phyloP scores from a whole-genome alignment of 2,888 invertebrate genomes.

The Leptopterna dolabrata region DNA sequence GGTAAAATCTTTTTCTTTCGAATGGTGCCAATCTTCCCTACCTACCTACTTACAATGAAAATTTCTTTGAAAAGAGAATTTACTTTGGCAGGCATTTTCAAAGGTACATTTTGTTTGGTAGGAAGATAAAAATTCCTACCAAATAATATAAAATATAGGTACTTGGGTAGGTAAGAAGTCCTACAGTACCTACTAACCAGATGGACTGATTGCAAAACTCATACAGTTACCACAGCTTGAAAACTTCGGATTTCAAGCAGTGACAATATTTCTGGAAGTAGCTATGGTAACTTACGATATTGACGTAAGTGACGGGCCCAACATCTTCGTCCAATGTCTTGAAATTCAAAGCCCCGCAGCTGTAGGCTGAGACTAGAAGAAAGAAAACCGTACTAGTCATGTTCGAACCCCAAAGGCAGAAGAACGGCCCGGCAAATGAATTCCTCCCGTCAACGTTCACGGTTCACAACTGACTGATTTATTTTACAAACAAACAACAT shows the following conservation, averaged over 20 bases:
- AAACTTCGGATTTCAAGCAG: too few relatives aligned
- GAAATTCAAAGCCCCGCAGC: slow-evolving; percentile 18
- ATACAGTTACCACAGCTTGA: neutral
- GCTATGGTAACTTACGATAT: slow-evolving; percentile 13
- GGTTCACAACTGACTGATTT: neutral
- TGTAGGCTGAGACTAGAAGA: neutral
- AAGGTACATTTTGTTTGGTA: too few relatives aligned
- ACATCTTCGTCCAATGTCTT: slow-evolving; percentile 36
- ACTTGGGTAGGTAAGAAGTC: neutral
- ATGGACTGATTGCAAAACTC: neutral
- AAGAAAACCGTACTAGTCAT: neutral
- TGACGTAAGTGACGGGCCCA: slow-evolving; percentile 45
- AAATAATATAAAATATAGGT: too few relatives aligned
- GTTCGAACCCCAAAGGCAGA: neutral
- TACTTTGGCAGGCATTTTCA: too few relatives aligned
- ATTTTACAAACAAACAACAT: neutral
- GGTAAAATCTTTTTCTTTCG: too few relatives aligned
- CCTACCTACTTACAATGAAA: too few relatives aligned
- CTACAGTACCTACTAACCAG: neutral
- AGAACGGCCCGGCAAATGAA: neutral
- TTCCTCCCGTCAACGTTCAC: neutral
- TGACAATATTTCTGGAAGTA: neutral
- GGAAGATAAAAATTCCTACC: too few relatives aligned
- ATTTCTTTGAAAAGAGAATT: too few relatives aligned
- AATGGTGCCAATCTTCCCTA: too few relatives aligned